These are phyloP conservation scores for Mamestra brassicae DNA, from an alignment of 2,888 invertebrate genomes.

Conservation along the genomic window DNA sequence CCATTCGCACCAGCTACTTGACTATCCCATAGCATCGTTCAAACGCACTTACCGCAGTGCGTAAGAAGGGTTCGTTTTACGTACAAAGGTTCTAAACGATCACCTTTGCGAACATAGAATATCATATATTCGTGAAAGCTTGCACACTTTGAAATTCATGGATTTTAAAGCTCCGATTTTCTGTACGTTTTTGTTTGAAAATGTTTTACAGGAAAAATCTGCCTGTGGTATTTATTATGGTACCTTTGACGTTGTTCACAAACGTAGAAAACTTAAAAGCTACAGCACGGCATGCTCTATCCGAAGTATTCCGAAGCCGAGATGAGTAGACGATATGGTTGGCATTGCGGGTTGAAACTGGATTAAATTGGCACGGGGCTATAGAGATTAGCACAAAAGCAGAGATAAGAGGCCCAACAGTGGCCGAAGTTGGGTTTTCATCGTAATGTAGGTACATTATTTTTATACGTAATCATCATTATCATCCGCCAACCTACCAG, in stretches of 20 bases:
- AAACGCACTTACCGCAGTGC: conserved; percentile 71
- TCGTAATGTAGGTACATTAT: too few species aligned
- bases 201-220: not conserved
- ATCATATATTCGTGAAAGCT: conserved; percentile 62
- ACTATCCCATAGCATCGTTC: conserved; percentile 23
- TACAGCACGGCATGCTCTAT: not conserved
- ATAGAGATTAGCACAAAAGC: too few species aligned
- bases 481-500: not conserved
- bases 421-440: too few species aligned
- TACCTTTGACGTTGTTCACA: not conserved
- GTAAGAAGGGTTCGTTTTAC: conserved; percentile 69
- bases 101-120: conserved; percentile 65
- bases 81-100: conserved; percentile 69
- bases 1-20: conserved; percentile 40
- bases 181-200: not conserved
- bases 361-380: too few species aligned
- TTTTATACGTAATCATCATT: too few species aligned
- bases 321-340: not conserved
- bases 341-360: not conserved
- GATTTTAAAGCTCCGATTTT: conserved; percentile 58
- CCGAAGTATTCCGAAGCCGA: not conserved
- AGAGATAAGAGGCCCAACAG: too few species aligned
- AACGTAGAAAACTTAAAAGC: not conserved
- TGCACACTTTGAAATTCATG: conserved; percentile 64
- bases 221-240: not conserved